Conservation (phyloP, 2,797 vertebrate genomes). For the Cryptoprocta ferox region DNA sequence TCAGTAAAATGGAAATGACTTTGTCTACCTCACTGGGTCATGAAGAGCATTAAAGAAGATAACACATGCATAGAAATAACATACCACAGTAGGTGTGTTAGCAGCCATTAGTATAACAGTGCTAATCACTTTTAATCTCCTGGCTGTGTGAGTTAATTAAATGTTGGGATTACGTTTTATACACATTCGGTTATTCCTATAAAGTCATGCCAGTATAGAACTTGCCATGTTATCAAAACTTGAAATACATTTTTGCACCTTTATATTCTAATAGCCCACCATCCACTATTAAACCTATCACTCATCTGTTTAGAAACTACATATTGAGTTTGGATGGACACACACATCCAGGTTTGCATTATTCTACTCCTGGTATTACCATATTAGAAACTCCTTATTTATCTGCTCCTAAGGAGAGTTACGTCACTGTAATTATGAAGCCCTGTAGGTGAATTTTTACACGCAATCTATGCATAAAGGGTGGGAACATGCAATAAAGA, state of each 20-base stretch:
- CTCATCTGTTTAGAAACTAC: not conserved
- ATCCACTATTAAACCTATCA: not conserved
- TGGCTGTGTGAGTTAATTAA: not conserved
- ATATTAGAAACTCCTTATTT: not conserved
- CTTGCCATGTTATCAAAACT: not conserved
- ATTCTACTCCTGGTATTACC: not conserved
- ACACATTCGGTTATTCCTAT: not conserved
- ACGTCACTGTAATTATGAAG: not conserved
- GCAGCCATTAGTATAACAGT: not conserved
- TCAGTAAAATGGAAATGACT: not conserved
- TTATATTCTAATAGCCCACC: not conserved
- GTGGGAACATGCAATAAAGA: not conserved
- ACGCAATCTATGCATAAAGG: not conserved
- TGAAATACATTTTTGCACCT: not conserved
- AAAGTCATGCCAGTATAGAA: not conserved
- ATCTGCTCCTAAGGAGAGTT: not conserved
- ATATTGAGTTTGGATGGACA: not conserved
- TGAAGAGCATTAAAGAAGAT: slow-evolving; percentile 18
- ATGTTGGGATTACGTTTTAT: not conserved
- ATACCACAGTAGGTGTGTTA: not conserved
- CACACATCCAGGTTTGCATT: not conserved
- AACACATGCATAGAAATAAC: not conserved
- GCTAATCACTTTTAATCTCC: not conserved
- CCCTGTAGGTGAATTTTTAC: not conserved
- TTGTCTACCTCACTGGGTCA: not conserved